Evolutionary conservation across 2,888 invertebrate genomes (phyloP), one percentile per base, ranked within the genome.

Genomic region (Tupiocoris notatus): DNA sequence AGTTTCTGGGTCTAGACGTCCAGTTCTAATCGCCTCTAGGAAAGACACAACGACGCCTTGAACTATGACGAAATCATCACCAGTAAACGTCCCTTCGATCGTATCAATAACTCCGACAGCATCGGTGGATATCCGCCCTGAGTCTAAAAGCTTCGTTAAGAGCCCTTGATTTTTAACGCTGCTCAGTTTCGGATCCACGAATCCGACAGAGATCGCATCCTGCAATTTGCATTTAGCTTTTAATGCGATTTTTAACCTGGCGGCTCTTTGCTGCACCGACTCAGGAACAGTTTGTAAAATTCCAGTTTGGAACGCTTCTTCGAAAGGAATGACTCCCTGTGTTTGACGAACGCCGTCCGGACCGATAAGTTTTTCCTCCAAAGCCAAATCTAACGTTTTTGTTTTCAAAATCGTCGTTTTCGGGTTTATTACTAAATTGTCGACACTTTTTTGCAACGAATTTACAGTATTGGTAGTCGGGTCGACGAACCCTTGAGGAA

Each of bases 401-500:
- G 91, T 88, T 80, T 89, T 88, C 70, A 91, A 91, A 17, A 90
- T 89, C 0, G 93, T 92, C 0, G 91, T 89, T 56, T 90, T 88
- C 0, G 91, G 89, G 83, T 93, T 92, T 20, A 96, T 86, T 18
- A 95, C 87, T 77, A 89, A 89, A 39, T 84, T 86, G 81, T 89
- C 87, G 73, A 95, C 88, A 0, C 93, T 91, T 82, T 91, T 89
- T 59, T 88, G 86, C 1, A 95, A 84, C 83, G 93, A 91, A 77
- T 91, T 85, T 82, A 88, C 90, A 81, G 92, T 91, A 56, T 92
- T 92, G 21, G 88, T 88, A 65, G 85, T 86, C 0, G 94, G 93
- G 86, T 95, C 93, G 20, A 91, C 90, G 81, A 95, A 92, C 85
- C 91, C 91, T 23, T 94, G 93, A 24, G 90, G 91, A 77, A 91